Percentiles rank a stretch among this genome's conserved stretches.
These are phyloP conservation scores for Sebastes hubbsi DNA, from an alignment of 2,797 vertebrate genomes.

Conservation along the genomic window DNA sequence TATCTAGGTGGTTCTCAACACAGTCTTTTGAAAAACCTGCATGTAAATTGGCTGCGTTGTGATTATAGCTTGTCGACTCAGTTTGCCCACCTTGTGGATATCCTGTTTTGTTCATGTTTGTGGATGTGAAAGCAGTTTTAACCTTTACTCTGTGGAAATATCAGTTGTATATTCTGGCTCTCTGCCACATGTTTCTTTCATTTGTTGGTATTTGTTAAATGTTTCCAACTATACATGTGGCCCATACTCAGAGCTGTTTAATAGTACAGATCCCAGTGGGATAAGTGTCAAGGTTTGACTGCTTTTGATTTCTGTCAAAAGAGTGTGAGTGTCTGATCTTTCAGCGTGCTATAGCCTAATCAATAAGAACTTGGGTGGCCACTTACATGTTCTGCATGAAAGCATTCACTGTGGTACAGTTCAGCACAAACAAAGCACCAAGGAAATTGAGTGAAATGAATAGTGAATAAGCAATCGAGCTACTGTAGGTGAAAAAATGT, in stretches of 20 bases:
- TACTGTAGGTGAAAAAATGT: constrained; percentile 27
- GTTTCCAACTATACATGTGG: constrained; percentile 19
- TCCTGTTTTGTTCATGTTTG: constrained; percentile 8
- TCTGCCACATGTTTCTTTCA: constrained; percentile 13
- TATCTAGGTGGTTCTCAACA: constrained; percentile 61
- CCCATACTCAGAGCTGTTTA: constrained; percentile 31
- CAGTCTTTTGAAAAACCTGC: constrained; percentile 38
- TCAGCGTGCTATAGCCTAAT: constrained; percentile 45
- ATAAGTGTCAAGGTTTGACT: constrained; percentile 54
- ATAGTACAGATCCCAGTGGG: constrained; percentile 53
- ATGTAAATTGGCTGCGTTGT: constrained; percentile 50
- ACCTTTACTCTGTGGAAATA: constrained; percentile 31
- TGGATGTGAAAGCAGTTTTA: background rate
- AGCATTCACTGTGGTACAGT: constrained; percentile 40
- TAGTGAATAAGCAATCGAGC: constrained; percentile 31
- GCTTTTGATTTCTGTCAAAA: constrained; percentile 66
- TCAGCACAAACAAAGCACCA: constrained; percentile 52
- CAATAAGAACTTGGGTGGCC: constrained; percentile 74
- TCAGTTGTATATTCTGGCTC: constrained; percentile 1
- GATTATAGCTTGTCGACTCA: constrained; percentile 55
- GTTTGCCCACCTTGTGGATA: constrained; percentile 3
- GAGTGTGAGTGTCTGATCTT: constrained; percentile 51
- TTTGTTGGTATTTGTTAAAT: constrained; percentile 42
- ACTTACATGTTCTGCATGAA: constrained; percentile 73
- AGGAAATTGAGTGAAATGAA: constrained; percentile 48